Evolutionary conservation across 2,113 vertebrate genomes (phyloP).

Genomic region (Tauraco erythrolophus): DNA sequence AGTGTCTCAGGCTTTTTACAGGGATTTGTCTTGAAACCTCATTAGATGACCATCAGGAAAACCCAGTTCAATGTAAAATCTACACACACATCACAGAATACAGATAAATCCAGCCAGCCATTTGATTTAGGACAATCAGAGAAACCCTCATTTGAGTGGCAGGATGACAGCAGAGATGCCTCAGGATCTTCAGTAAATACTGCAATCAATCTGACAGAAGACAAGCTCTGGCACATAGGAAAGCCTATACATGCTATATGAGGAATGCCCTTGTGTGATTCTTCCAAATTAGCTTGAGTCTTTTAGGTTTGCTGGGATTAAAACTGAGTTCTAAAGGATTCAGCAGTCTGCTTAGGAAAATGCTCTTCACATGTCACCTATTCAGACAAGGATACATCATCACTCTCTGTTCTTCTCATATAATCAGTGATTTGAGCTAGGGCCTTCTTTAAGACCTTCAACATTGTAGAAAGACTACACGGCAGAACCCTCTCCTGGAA

Average conservation of each 20-base stretch:
- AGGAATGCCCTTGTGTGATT: not conserved
- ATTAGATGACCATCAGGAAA: not conserved
- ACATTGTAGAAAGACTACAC: not conserved
- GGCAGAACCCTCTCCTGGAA: not conserved
- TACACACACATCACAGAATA: not conserved
- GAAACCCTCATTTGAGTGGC: not conserved
- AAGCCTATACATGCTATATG: not conserved
- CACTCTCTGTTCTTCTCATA: not conserved
- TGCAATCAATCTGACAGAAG: not conserved
- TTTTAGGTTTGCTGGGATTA: not conserved
- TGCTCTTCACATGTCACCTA: not conserved
- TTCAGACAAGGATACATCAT: not conserved
- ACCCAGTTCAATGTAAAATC: not conserved
- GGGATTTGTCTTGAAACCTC: not conserved
- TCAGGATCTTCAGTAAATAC: not conserved
- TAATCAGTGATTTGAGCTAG: not conserved
- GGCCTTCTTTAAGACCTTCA: not conserved
- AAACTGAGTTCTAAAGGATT: not conserved
- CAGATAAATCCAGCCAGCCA: not conserved
- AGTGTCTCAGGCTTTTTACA: not conserved
- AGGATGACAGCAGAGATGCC: not conserved
- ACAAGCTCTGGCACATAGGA: not conserved
- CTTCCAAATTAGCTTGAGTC: not conserved
- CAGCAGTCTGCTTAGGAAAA: not conserved
- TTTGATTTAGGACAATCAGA: not conserved